A percentile compares a stretch with the other conserved stretches of the same genome.
These are phyloP conservation scores for Vulpes ferrilata DNA, from an alignment of 2,113 vertebrate species.

Conservation along the genomic window DNA sequence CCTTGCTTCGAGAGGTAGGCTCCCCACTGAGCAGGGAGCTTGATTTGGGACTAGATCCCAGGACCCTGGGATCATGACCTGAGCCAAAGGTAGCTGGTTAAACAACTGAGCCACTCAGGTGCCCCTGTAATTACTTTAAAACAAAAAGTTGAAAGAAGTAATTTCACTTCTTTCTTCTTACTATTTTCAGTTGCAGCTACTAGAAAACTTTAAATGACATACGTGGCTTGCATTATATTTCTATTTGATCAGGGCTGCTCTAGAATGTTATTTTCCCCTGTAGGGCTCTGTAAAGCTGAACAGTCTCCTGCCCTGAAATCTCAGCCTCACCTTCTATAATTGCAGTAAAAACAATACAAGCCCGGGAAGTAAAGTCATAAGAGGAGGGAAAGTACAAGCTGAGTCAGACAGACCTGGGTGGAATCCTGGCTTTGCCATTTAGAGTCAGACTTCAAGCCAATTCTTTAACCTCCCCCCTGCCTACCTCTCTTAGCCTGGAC, in stretches of 20 bases:
- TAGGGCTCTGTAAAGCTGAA: neutral
- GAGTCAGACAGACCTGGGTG: neutral
- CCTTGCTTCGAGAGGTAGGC: neutral
- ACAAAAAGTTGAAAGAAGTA: neutral
- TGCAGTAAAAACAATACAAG: neutral
- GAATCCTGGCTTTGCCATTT: neutral
- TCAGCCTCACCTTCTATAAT: neutral
- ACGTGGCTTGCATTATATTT: neutral
- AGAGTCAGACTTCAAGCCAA: neutral
- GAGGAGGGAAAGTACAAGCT: neutral
- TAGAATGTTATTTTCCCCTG: neutral
- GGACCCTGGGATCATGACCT: no score
- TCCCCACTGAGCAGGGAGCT: no score
- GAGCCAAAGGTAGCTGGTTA: no score
- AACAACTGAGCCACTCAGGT: neutral
- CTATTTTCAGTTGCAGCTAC: neutral
- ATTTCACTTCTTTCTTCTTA: constrained; percentile 15
- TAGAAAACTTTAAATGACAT: neutral
- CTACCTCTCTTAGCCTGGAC: neutral
- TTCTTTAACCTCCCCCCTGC: neutral
- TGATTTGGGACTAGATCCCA: no score
- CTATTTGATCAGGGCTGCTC: neutral
- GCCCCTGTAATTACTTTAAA: neutral
- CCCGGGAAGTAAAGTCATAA: constrained; percentile 10
- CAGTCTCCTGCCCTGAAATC: neutral